A percentile compares a stretch with the other conserved stretches of the same genome.
phyloP scores from a whole-genome alignment of 2,888 invertebrate species.

The Baronia brevicornis region DNA sequence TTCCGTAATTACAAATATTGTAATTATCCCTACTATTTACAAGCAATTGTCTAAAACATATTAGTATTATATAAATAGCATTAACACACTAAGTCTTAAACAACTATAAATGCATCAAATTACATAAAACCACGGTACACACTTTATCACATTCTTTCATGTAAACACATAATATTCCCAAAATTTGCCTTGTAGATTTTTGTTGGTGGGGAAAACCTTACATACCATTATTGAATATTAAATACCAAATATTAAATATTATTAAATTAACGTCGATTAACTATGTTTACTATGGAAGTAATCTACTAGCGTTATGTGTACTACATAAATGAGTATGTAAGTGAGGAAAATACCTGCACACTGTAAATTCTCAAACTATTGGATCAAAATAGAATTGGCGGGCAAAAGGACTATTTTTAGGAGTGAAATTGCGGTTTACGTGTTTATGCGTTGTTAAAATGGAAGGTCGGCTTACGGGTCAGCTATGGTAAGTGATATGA shows the following conservation, averaged over 20 bases:
- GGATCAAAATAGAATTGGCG: too few species aligned
- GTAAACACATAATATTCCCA: slow-evolving; percentile 37
- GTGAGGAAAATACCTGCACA: too few species aligned
- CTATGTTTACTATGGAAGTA: too few species aligned
- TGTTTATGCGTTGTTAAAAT: too few species aligned
- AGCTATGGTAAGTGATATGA: too few species aligned
- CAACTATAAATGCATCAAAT: slow-evolving; percentile 61
- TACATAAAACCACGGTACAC: slow-evolving; percentile 47
- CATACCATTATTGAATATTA: slow-evolving; percentile 10
- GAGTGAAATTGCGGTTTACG: too few species aligned
- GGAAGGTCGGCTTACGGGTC: too few species aligned
- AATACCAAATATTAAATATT: slow-evolving; percentile 7
- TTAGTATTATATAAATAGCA: slow-evolving; percentile 60
- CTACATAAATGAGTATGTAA: too few species aligned
- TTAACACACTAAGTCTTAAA: slow-evolving; percentile 34
- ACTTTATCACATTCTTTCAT: slow-evolving; percentile 69
- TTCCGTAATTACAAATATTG: slow-evolving; percentile 65
- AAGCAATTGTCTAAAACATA: slow-evolving; percentile 48
- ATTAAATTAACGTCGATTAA: too few species aligned
- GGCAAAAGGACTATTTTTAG: too few species aligned
- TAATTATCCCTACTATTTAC: slow-evolving; percentile 68
- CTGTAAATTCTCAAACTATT: too few species aligned
- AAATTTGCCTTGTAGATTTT: background rate
- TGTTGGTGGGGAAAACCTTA: slow-evolving; percentile 39
- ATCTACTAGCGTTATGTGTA: too few species aligned